Conservation (phyloP, 2,888 invertebrate genomes). For the Poecilobothrus nobilitatus region DNA sequence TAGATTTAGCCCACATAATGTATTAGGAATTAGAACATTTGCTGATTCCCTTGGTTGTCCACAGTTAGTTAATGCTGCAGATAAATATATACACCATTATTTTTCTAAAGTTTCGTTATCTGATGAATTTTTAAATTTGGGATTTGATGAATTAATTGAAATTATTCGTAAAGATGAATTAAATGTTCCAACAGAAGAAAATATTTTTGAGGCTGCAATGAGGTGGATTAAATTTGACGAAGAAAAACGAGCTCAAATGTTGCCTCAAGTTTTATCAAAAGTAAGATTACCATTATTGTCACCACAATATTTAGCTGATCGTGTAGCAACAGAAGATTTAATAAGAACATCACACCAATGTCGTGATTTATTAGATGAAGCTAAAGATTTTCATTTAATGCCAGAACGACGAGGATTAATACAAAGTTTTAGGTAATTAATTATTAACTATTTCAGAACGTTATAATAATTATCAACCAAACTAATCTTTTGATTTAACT, state of each 20-base stretch:
- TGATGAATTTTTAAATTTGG: conserved; percentile 61
- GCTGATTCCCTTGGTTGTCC: conserved; percentile 69
- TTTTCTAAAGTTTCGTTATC: conserved; percentile 64
- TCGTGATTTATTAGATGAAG: conserved; percentile 79
- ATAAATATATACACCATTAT: conserved; percentile 70
- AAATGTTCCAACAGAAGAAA: conserved; percentile 66
- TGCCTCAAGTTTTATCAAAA: conserved; percentile 63
- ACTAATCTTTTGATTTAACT: background rate
- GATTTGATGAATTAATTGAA: conserved; percentile 55
- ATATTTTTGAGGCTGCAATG: conserved; percentile 77
- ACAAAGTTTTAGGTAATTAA: conserved; percentile 52
- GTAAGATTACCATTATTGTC: conserved; percentile 73
- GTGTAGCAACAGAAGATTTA: conserved; percentile 68
- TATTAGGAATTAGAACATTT: conserved; percentile 68
- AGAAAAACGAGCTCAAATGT: conserved; percentile 48
- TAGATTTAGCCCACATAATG: conserved; percentile 70
- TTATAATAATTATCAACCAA: background rate
- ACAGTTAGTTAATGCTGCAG: conserved; percentile 61
- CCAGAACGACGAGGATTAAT: conserved; percentile 71
- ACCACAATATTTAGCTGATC: conserved; percentile 72
- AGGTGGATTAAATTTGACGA: conserved; percentile 65
- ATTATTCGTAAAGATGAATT: conserved; percentile 68
- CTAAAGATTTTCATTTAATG: conserved; percentile 78
- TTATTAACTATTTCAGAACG: too few species aligned
- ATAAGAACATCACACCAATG: conserved; percentile 70